Evolutionary conservation across 2,113 vertebrate species (phyloP), one percentile per base, ranked within the genome.

Genomic region (Labrus mixtus): DNA sequence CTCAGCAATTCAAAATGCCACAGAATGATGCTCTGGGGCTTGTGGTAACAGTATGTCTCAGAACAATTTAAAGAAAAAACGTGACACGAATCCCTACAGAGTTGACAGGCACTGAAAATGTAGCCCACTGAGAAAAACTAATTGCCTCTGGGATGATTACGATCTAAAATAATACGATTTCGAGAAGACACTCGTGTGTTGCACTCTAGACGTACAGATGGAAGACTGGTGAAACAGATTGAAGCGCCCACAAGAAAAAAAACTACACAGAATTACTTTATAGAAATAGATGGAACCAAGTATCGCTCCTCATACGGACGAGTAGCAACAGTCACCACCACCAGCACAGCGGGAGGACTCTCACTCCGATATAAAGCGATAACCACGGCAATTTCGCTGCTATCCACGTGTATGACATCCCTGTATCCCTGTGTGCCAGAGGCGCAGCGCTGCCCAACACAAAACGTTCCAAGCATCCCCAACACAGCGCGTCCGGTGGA

Each of bases 331-430:
- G 43, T 41, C 66, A 64, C 65, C 51, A 64, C 65, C 51, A 41
- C 6, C 50, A 73, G 69, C n/a, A 46, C 12, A 59, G 68, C 41
- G 10, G 37, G 36, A 39, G 33, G 54, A 66, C 61, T 17, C 36
- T 22, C 48, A 43, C 57, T 71, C 56, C 22, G n/a, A 56, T 39
- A 80, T 37, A 71, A 68, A 55, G 10, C 48, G n/a, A 83, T 2
- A 51, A 61, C 33, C 56, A 74, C 20, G 55, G 57, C 70, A 12
- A 43, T 56, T 54, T 33, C 29, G 60, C 41, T 20, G 59, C 56
- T 66, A 88, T 83, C 89, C 90, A 90, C 89, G 91, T 90, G 91
- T 45, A 39, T 81, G 22, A 41, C 84, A 82, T 62, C 84, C 79
- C 63, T 16, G 69, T 25, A 36, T 33, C 46, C 56, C 50, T 22